Evolutionary conservation across 1,140 invertebrate genomes (phyloP), one percentile per base, ranked within the genome.

Genomic region (Drosophila ogumai): DNA sequence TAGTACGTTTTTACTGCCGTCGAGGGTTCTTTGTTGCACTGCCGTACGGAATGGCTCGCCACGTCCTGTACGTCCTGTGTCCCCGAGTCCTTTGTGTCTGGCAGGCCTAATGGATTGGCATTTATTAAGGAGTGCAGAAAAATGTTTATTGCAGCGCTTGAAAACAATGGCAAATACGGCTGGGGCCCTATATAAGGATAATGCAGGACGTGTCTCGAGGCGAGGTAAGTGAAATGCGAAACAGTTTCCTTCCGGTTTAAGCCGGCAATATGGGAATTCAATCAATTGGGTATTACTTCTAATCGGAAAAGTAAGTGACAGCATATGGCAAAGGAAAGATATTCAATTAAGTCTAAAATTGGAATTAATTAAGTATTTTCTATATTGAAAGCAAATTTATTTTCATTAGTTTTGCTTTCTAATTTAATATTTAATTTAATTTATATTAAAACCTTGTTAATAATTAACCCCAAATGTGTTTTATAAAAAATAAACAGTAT

Each of bases 31-130:
- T 74, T 84, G 50, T 85, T 80, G 82, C 82, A 87, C 76, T 80
- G 64, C 56, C 49, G 68, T 34, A 63, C 38, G 64, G 57, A 85
- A 80, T 85, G 72, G 47, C 75, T 49, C 71, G 60, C 80, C 69
- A 74, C 59, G 57, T 66, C 79, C 55, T 74, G 10, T 15, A 36
- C 13, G 52, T 22, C 32, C 32, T 36, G 19, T 38, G 52, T 54
- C 52, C 34, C 61, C 40, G 19, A 25, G 61, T 61, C 61, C 61
- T 85, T 81, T 85, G 82, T 66, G 82, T 66, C 65, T 71, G 67
- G 75, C 64, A 38, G 64, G 65, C 56, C 75, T 90, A 88, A 88
- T 88, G 84, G 84, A 88, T 88, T 88, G 85, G 46, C 81, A 82
- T 79, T 87, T 84, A 88, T 75, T 87, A 64, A 82, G 79, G 64